Evolutionary conservation across 2,797 vertebrate genomes (phyloP).

Genomic region (Petrocephalus sullivani): DNA sequence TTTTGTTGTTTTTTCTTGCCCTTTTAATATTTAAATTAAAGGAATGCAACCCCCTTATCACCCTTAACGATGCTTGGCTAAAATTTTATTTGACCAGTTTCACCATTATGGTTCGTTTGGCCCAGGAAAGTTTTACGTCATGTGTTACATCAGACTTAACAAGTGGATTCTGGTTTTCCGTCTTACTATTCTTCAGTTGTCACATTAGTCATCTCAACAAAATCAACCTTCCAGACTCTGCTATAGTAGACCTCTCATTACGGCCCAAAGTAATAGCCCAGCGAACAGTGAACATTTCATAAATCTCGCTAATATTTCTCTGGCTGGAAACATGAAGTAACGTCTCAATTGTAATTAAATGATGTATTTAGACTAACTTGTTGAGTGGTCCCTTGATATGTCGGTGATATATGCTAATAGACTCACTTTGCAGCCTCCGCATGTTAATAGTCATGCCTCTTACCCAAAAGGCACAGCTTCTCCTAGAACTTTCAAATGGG

Average conservation of each 20-base stretch:
- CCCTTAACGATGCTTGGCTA: neutral
- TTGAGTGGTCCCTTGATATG: constrained; percentile 94
- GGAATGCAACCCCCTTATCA: neutral
- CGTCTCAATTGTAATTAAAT: constrained; percentile 94
- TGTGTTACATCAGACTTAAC: neutral
- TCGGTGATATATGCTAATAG: constrained; percentile 97
- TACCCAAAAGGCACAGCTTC: constrained; percentile 81
- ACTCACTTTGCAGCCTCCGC: constrained; percentile 83
- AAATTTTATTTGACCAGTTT: neutral
- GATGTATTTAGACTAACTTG: constrained; percentile 90
- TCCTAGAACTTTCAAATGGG: constrained; percentile 85
- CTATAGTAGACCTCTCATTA: constrained; percentile 85
- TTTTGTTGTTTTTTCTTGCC: neutral
- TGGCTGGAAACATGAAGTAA: constrained; percentile 99
- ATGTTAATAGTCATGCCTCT: constrained; percentile 92
- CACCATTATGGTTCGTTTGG: neutral
- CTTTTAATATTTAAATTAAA: neutral
- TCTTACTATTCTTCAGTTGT: constrained; percentile 77
- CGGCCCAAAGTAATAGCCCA: constrained; percentile 90
- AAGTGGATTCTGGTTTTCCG: constrained; percentile 64
- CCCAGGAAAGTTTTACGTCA: neutral
- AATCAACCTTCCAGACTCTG: constrained; percentile 75
- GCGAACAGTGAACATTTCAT: constrained; percentile 95
- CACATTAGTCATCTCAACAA: constrained; percentile 78
- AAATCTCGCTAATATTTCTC: constrained; percentile 99